Evolutionary conservation across 1,140 invertebrate genomes (phyloP).

Genomic region (Drosophila orena): DNA sequence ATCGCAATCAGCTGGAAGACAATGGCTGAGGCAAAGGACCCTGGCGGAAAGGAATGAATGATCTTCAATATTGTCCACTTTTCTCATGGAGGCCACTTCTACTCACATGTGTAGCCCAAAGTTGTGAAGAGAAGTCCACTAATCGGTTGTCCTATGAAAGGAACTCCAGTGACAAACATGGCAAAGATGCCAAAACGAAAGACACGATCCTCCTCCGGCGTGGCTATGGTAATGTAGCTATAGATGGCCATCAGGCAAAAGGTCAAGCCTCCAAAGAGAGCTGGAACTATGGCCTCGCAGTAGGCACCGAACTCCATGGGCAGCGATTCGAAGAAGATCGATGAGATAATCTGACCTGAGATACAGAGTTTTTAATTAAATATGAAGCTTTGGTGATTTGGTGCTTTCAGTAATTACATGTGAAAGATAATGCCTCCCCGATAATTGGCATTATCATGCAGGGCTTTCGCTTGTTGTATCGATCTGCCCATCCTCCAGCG

Average conservation of each 20-base stretch:
- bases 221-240: constrained; percentile 87
- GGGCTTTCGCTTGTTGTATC: constrained; percentile 88
- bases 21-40: constrained; percentile 69
- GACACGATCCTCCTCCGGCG: constrained; percentile 86
- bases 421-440: constrained; percentile 85
- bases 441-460: constrained; percentile 87
- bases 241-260: constrained; percentile 88
- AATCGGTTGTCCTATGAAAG: constrained; percentile 70
- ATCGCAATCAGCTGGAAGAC: constrained; percentile 77
- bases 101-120: constrained; percentile 76
- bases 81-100: too few relatives aligned
- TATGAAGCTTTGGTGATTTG: too few relatives aligned
- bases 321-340: constrained; percentile 77
- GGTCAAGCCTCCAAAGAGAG: constrained; percentile 86
- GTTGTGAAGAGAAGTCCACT: constrained; percentile 71
- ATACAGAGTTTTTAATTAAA: too few relatives aligned
- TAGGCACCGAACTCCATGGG: constrained; percentile 86
- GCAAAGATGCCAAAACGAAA: constrained; percentile 85
- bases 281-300: constrained; percentile 86
- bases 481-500: constrained; percentile 88
- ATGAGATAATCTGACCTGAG: constrained; percentile 70
- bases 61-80: not conserved
- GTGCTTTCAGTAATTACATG: constrained; percentile 31
- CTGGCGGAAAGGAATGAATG: constrained; percentile 28
- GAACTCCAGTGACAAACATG: constrained; percentile 77